Conservation (phyloP, 2,888 invertebrate species). For the Drosophila affinis region DNA sequence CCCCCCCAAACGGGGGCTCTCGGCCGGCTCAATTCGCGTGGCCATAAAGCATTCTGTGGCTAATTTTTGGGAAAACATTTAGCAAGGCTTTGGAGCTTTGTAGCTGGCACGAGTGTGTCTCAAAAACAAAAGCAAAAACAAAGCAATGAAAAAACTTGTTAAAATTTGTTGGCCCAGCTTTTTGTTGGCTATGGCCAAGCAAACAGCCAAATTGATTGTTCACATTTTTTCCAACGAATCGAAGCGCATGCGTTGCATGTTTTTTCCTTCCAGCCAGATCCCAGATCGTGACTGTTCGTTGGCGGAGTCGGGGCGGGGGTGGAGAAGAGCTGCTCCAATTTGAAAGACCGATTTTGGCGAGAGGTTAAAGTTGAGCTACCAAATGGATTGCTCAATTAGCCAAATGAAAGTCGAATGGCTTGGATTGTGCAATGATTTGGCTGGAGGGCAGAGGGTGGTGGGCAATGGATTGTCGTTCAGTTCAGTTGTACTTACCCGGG, state of each 20-base stretch:
- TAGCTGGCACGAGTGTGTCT: conserved; percentile 42
- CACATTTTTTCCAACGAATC: conserved; percentile 66
- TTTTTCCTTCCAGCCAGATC: conserved; percentile 30
- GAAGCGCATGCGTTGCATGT: conserved; percentile 67
- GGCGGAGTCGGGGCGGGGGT: conserved; percentile 9
- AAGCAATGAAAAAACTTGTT: conserved; percentile 62
- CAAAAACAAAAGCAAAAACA: conserved; percentile 1
- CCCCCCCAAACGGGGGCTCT: conserved; percentile 16
- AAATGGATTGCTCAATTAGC: conserved; percentile 67
- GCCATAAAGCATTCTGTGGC: conserved; percentile 45
- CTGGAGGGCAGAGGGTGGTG: neutral
- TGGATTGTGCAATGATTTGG: conserved; percentile 30
- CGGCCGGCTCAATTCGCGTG: conserved; percentile 64
- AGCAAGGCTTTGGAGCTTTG: conserved; percentile 35
- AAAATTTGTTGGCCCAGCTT: conserved; percentile 68
- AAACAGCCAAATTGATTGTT: conserved; percentile 74
- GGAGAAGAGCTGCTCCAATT: conserved; percentile 49
- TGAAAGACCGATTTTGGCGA: conserved; percentile 47
- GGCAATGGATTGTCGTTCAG: neutral
- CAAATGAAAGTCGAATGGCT: conserved; percentile 45
- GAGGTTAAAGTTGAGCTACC: conserved; percentile 59
- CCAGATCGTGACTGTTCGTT: conserved; percentile 64
- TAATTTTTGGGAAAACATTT: conserved; percentile 63
- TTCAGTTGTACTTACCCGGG: conserved; percentile 88
- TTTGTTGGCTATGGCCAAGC: conserved; percentile 48